Base-by-base conservation (phyloP, 1,140 invertebrate species). In the Bathynomus jamesi region DNA sequence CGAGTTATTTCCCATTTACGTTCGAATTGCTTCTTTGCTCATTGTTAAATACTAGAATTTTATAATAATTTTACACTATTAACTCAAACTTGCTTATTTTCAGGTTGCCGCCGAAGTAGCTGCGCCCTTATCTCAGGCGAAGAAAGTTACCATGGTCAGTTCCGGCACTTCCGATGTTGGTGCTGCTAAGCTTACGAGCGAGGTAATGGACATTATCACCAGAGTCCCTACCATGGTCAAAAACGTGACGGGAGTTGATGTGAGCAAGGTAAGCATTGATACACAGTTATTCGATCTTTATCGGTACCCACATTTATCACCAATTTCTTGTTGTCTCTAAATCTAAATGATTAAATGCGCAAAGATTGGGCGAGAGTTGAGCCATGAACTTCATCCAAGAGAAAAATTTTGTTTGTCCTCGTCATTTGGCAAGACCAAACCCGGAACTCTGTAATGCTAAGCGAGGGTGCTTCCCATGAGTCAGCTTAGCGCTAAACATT, bases 41-140 rank as follows among this genome's bases (percentile, higher is more conserved):
- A n/a, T n/a, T n/a, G n/a, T n/a, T n/a, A n/a, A n/a, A n/a, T n/a
- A n/a, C n/a, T n/a, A n/a, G n/a, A n/a, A n/a, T n/a, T n/a, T n/a
- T n/a, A n/a, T n/a, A n/a, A n/a, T n/a, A n/a, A n/a, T n/a, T n/a
- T n/a, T n/a, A n/a, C n/a, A n/a, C n/a, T n/a, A n/a, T n/a, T n/a
- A n/a, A n/a, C n/a, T n/a, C n/a, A n/a, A 2, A 53, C 2, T 27
- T 31, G 53, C 10, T 69, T 61, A 46, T 65, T 79, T 79, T 21
- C 75, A 97, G 94, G 86, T 96, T 79, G 94, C 95, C 30, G 95
- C 95, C 31, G 96, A 98, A 84, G 91, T 98, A 63, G 93, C 95
- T 32, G 94, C 94, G 60, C 95, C 95, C 21, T 82, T 98, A 63
- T 92, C 93, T 4, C 92, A 96, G 82, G 88, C 91, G 2, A 95